Percentiles rank a stretch among this genome's conserved stretches.
These are phyloP conservation scores for Lucinisca nassula DNA, from an alignment of 2,888 invertebrate genomes.

Conservation along the genomic window DNA sequence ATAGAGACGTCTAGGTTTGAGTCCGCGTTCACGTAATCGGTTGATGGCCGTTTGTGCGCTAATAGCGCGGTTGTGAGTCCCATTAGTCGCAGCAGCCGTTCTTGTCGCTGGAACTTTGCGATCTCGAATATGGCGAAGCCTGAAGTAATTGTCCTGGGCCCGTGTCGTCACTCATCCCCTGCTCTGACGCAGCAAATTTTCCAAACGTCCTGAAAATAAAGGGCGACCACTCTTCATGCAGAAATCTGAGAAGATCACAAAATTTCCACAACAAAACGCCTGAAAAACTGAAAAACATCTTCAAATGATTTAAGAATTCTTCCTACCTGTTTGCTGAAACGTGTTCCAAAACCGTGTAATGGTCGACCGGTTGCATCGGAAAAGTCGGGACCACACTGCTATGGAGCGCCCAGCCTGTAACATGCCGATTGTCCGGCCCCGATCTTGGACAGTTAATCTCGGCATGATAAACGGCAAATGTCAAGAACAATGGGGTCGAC, in stretches of 20 bases:
- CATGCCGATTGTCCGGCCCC: neutral
- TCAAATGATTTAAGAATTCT: neutral
- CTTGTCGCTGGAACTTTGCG: neutral
- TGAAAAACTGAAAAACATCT: neutral
- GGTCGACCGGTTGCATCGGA: neutral
- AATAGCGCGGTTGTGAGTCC: constrained; percentile 18
- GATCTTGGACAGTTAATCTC: neutral
- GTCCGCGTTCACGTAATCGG: constrained; percentile 14
- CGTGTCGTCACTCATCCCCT: constrained; percentile 13
- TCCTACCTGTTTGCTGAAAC: neutral
- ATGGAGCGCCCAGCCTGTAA: neutral
- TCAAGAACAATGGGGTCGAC: neutral
- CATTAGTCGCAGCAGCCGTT: constrained; percentile 14
- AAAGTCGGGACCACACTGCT: neutral
- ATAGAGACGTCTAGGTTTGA: constrained; percentile 12
- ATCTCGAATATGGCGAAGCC: neutral
- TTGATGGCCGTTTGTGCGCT: constrained; percentile 23
- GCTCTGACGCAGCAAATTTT: constrained; percentile 6
- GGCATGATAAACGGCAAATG: neutral
- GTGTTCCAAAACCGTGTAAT: neutral
- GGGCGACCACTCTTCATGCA: neutral
- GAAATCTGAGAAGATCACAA: too few relatives aligned
- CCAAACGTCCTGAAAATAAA: neutral
- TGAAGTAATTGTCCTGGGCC: neutral
- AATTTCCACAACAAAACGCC: too few relatives aligned